Evolutionary conservation across 30 jellyfish, hydroid and myxozoan genomes (phyloP).

Genomic region (Turritopsis dohrnii): DNA sequence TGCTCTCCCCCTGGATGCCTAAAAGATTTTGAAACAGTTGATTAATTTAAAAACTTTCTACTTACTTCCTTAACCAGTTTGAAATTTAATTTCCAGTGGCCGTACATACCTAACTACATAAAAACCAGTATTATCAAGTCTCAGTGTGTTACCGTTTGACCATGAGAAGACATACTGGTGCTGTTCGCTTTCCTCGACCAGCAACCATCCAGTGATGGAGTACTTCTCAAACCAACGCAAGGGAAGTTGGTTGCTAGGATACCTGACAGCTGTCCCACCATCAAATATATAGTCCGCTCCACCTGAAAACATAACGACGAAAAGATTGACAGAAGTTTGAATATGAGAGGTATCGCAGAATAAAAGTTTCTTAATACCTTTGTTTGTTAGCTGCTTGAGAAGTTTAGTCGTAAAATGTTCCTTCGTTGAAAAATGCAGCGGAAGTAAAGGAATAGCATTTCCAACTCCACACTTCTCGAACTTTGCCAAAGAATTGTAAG

Average conservation of each 20-base stretch:
- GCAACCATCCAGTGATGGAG: slow-evolving; percentile 18
- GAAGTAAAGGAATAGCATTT: neutral
- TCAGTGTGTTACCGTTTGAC: slow-evolving; percentile 28
- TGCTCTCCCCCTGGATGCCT: slow-evolving; percentile 7
- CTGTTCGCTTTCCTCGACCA: neutral
- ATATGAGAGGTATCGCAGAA: neutral
- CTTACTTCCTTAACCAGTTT: neutral
- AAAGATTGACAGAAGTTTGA: neutral
- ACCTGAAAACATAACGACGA: slow-evolving; percentile 4
- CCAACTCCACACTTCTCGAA: neutral
- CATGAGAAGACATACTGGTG: slow-evolving; percentile 33
- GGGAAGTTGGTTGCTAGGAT: slow-evolving; percentile 19
- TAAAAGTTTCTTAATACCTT: neutral
- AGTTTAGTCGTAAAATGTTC: neutral
- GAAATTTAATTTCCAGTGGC: neutral
- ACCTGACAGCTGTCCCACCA: slow-evolving; percentile 32
- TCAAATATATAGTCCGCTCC: slow-evolving; percentile 21
- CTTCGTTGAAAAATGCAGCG: neutral
- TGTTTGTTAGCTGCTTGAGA: neutral
- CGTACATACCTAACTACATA: slow-evolving; percentile 28
- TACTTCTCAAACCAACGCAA: slow-evolving; percentile 7
- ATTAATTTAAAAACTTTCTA: too few species aligned
- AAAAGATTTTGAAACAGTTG: too few species aligned
- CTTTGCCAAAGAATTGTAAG: neutral
- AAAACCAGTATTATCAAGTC: slow-evolving; percentile 14